Evolutionary conservation across 2,888 invertebrate species (phyloP), one percentile per base, ranked within the genome.

Genomic region (Esperia sulphurella): DNA sequence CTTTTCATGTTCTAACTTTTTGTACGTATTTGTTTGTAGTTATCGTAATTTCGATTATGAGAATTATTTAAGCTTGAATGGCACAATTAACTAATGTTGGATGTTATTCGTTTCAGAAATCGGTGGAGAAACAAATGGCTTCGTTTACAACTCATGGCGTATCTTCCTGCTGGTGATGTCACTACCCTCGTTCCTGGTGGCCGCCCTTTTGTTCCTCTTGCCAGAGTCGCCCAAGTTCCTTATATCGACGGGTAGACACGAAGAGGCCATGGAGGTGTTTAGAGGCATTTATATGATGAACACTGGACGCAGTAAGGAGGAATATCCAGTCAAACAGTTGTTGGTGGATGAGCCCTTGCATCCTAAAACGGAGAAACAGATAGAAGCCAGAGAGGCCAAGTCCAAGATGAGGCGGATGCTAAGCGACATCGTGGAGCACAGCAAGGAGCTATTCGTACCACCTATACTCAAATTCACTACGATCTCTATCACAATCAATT

Each of bases 171-270:
- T 96, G 64, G 93, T 97, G 54, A 97, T 97, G 91, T 95, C 97
- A 59, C 80, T 96, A 65, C 97, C 97, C 46, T 96, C 96, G 48
- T 95, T 97, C 77, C 80, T 97, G 54, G 97, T 97, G 50, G 96
- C 95, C 48, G 93, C 94, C 53, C 87, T 97, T 58, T 91, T 97
- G 31, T 92, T 95, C 79, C 92, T 96, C 62, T 88, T 96, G 66
- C 97, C 97, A 4, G 97, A 97, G 82, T 97, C 97, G 61, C 97
- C 97, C 0, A 97, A 97, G 77, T 97, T 95, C 83, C 90, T 97
- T 46, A 89, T 97, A 54, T 92, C 95, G 40, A 93, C 93, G 57
- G 95, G 96, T 50, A 92, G 94, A 67, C 93, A 93, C 54, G 95
- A 95, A 31, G 94, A 95, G 55, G 96, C 97, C 0, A 81, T 97